These are phyloP conservation scores for Malurus melanocephalus DNA, from an alignment of 2,113 vertebrate species.

Conservation along the genomic window DNA sequence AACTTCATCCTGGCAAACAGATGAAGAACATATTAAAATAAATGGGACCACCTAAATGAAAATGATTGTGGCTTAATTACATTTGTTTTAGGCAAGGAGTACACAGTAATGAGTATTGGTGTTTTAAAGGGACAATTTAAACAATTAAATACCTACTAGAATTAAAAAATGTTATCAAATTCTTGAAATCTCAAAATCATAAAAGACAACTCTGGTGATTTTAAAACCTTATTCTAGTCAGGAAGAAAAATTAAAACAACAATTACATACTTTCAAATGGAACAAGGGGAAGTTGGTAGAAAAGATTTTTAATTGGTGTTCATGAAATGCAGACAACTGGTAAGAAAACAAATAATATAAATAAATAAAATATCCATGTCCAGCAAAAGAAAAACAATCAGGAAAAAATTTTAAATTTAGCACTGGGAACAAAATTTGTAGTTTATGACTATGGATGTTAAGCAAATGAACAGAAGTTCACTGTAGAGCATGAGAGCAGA, in stretches of 20 bases:
- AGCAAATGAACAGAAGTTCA: conserved; percentile 14
- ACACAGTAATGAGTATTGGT: background rate
- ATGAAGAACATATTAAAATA: background rate
- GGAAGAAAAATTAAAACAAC: conserved; percentile 46
- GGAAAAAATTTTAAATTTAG: conserved; percentile 43
- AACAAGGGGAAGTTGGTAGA: conserved; percentile 58
- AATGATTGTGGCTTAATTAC: background rate
- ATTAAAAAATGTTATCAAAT: background rate
- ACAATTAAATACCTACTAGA: background rate
- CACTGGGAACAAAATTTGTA: background rate
- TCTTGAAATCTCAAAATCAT: conserved; percentile 5
- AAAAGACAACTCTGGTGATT: conserved; percentile 7
- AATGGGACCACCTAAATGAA: background rate
- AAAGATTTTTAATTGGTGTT: conserved; percentile 59
- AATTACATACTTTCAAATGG: conserved; percentile 60
- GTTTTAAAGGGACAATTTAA: background rate
- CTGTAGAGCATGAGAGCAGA: background rate
- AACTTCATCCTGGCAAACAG: background rate
- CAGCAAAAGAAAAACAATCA: conserved; percentile 54
- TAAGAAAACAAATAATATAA: conserved; percentile 62
- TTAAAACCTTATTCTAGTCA: conserved; percentile 38
- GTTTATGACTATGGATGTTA: conserved; percentile 33
- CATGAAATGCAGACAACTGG: conserved; percentile 63
- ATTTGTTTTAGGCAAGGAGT: background rate
- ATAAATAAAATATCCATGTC: conserved; percentile 56